These are phyloP conservation scores for Montipora foliosa DNA, from an alignment of 64 coral and sea anemone genomes.

Conservation along the genomic window DNA sequence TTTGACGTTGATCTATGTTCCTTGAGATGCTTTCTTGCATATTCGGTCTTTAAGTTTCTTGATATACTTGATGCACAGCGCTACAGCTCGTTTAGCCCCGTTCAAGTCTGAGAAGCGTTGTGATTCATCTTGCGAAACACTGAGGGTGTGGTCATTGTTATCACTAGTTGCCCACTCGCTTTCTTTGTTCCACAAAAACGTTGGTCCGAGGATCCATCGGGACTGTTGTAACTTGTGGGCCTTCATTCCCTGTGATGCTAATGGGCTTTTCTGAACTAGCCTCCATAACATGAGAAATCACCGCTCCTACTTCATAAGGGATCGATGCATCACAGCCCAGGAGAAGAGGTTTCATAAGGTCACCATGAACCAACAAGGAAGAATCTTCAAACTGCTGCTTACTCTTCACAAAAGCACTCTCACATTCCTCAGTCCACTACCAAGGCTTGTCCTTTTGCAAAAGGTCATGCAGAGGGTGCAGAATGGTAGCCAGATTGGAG, in stretches of 20 bases:
- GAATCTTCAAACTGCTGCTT: slow-evolving; percentile 6
- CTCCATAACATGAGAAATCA: slow-evolving; percentile 21
- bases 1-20: background rate
- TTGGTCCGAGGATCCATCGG: background rate
- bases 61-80: background rate
- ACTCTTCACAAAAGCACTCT: slow-evolving; percentile 20
- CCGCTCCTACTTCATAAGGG: slow-evolving; percentile 23
- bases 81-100: no score
- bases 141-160: no score
- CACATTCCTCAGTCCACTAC: slow-evolving; percentile 47
- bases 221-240: background rate
- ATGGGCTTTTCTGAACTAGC: background rate
- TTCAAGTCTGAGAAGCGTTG: no score
- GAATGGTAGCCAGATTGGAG: background rate
- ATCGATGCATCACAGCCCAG: slow-evolving; percentile 49
- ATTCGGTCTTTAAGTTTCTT: background rate
- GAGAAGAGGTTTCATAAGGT: slow-evolving; percentile 34
- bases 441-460: slow-evolving; percentile 32
- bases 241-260: background rate
- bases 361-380: background rate
- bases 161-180: no score
- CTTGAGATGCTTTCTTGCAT: background rate
- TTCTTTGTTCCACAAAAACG: background rate
- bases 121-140: no score
- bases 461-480: background rate